phyloP scores from a whole-genome alignment of 2,888 invertebrate genomes.

The Tinea pellionella region DNA sequence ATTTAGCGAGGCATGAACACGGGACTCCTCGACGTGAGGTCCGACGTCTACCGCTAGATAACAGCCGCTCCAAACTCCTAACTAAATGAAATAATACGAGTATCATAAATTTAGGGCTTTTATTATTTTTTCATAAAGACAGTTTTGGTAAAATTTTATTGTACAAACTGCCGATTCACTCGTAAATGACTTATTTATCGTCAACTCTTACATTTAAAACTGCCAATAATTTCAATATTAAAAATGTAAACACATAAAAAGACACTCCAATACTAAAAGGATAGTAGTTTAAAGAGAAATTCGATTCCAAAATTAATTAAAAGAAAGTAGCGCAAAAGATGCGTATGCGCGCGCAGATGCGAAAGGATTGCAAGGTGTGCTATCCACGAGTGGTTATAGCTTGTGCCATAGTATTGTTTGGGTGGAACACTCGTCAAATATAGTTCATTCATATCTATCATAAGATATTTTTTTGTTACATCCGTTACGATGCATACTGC shows the following conservation, averaged over 20 bases:
- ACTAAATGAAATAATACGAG: too few relatives aligned
- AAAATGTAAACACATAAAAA: not conserved
- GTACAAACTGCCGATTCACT: too few relatives aligned
- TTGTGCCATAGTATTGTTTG: conserved; percentile 12
- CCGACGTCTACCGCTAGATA: too few relatives aligned
- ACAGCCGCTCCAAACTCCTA: too few relatives aligned
- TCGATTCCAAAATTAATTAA: conserved; percentile 12
- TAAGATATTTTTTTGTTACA: conserved; percentile 8
- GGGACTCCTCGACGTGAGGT: too few relatives aligned
- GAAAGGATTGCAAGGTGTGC: conserved; percentile 59
- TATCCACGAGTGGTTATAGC: conserved; percentile 14
- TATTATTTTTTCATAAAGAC: too few relatives aligned
- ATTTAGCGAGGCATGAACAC: too few relatives aligned
- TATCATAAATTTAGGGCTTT: too few relatives aligned
- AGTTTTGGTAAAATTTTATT: too few relatives aligned
- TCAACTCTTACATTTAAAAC: not conserved
- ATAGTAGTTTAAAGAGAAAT: not conserved
- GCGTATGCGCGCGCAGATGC: conserved; percentile 48
- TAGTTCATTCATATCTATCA: conserved; percentile 11
- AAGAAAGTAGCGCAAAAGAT: conserved; percentile 16
- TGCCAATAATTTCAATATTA: not conserved
- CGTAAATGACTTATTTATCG: too few relatives aligned
- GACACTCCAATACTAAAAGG: not conserved
- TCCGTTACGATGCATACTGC: conserved; percentile 1
- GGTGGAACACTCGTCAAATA: conserved; percentile 9